Evolutionary conservation across 2,888 invertebrate genomes (phyloP).

Genomic region (Hirtodrosophila alboralis): DNA sequence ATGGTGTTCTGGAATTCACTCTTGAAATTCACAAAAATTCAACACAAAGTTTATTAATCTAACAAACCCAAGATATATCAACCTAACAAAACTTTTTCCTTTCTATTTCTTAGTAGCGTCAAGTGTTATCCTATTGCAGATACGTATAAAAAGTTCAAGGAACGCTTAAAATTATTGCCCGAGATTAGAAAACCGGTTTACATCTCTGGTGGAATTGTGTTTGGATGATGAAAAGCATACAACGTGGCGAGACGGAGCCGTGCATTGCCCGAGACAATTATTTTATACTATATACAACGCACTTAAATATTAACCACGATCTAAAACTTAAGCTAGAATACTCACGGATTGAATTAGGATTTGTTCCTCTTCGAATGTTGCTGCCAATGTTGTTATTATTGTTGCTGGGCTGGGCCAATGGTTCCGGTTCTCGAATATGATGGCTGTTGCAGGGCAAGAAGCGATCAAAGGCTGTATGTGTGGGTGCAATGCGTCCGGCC

Average conservation of each 20-base stretch:
- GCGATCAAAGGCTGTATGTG: constrained; percentile 84
- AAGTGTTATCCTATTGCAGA: no score
- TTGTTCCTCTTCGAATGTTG: constrained; percentile 23
- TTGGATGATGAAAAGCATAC: constrained; percentile 34
- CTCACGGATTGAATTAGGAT: constrained; percentile 28
- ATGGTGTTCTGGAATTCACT: no score
- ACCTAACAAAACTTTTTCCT: no score
- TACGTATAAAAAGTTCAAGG: no score
- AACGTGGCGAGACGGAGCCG: constrained; percentile 23
- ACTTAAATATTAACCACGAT: background rate
- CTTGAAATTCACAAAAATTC: no score
- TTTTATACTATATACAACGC: background rate
- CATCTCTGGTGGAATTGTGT: constrained; percentile 51
- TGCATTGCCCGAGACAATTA: constrained; percentile 6
- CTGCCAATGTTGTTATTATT: constrained; percentile 43
- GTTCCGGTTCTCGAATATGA: constrained; percentile 85
- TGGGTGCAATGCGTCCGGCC: constrained; percentile 82
- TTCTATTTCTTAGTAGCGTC: no score
- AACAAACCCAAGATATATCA: no score
- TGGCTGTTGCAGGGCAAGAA: constrained; percentile 90
- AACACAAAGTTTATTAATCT: no score
- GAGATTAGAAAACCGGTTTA: constrained; percentile 20
- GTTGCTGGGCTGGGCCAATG: constrained; percentile 40
- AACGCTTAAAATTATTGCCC: constrained; percentile 2
- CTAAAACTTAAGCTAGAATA: background rate